phyloP scores from a whole-genome alignment of 1,140 invertebrate species.

The Meloidogyne hapla region DNA sequence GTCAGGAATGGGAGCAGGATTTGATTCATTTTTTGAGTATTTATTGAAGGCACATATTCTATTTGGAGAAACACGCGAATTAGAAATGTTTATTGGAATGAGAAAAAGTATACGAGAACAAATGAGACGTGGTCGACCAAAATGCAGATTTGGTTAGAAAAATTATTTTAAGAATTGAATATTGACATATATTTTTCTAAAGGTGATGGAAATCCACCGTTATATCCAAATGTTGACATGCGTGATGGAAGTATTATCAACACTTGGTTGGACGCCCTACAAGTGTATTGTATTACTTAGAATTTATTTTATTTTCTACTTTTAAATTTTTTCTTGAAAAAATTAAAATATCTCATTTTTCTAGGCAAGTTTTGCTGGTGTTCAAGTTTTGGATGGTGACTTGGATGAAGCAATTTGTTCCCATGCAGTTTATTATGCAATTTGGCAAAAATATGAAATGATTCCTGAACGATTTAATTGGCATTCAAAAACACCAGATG shows the following conservation, averaged over 20 bases:
- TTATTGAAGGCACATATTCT: slow-evolving; percentile 73
- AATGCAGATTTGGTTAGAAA: slow-evolving; percentile 33
- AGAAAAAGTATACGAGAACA: slow-evolving; percentile 71
- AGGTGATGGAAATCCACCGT: slow-evolving; percentile 70
- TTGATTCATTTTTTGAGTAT: slow-evolving; percentile 76
- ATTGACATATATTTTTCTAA: too few relatives aligned
- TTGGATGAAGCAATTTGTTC: slow-evolving; percentile 75
- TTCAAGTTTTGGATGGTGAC: slow-evolving; percentile 72
- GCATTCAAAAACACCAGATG: slow-evolving; percentile 71
- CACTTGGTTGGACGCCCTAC: slow-evolving; percentile 74
- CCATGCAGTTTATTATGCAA: slow-evolving; percentile 72
- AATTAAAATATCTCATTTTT: slow-evolving; percentile 65
- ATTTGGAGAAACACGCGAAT: slow-evolving; percentile 71
- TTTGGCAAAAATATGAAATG: slow-evolving; percentile 72
- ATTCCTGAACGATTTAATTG: slow-evolving; percentile 75
- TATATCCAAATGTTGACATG: slow-evolving; percentile 77
- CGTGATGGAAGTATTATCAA: slow-evolving; percentile 70
- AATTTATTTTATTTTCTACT: too few relatives aligned
- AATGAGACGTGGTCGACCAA: slow-evolving; percentile 70
- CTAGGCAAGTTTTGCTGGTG: slow-evolving; percentile 61
- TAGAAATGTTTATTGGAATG: slow-evolving; percentile 71
- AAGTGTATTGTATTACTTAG: slow-evolving; percentile 65
- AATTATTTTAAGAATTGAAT: too few relatives aligned
- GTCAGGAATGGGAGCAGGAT: slow-evolving; percentile 72
- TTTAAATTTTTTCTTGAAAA: too few relatives aligned